phyloP scores from a whole-genome alignment of 2,888 invertebrate genomes.

The Hesperia comma region DNA sequence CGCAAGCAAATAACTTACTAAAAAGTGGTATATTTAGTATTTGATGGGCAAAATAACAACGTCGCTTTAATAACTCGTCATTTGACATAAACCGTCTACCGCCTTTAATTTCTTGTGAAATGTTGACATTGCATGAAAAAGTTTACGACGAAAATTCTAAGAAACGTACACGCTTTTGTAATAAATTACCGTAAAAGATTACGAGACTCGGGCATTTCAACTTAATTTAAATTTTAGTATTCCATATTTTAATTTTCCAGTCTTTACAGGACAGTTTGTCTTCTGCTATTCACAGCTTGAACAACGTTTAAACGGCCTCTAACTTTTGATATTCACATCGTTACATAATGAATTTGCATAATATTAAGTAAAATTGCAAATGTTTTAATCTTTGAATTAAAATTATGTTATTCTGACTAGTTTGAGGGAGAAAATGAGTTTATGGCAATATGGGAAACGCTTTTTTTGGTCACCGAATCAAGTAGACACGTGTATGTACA shows the following conservation, averaged over 20 bases:
- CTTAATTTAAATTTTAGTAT: constrained; percentile 14
- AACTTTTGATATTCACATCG: not conserved
- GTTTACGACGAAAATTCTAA: constrained; percentile 5
- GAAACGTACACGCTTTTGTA: constrained; percentile 19
- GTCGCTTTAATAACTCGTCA: not conserved
- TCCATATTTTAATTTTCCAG: constrained; percentile 2
- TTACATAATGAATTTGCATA: not conserved
- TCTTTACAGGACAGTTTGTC: not conserved
- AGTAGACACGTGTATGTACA: too few relatives aligned
- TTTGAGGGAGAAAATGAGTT: too few relatives aligned
- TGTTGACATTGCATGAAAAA: constrained; percentile 7
- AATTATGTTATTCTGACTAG: too few relatives aligned
- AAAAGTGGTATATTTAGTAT: too few relatives aligned
- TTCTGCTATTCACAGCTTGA: not conserved
- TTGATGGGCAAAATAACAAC: too few relatives aligned
- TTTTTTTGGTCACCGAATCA: too few relatives aligned
- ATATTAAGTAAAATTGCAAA: too few relatives aligned
- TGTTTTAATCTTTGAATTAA: too few relatives aligned
- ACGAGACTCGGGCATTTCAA: constrained; percentile 13
- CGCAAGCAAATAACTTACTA: too few relatives aligned
- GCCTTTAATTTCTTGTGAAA: not conserved
- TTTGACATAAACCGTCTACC: constrained; percentile 2
- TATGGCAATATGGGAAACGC: too few relatives aligned
- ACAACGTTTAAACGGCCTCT: not conserved
- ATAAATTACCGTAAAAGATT: constrained; percentile 28